A percentile compares a stretch with the other conserved stretches of the same genome.
phyloP scores from a whole-genome alignment of 2,888 invertebrate species.

The Acronicta psi region DNA sequence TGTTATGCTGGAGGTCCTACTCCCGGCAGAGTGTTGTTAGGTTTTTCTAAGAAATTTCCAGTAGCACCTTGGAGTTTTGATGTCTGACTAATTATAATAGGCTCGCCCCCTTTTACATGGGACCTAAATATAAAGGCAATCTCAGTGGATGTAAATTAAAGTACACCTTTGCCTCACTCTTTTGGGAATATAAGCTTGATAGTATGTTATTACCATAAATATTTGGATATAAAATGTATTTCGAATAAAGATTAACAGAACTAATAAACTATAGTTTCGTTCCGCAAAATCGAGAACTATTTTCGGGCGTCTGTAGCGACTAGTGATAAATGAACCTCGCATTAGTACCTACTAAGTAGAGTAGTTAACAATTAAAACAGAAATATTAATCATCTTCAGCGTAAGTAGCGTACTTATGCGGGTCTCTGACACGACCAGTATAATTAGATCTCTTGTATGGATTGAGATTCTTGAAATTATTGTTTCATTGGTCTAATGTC shows the following conservation, averaged over 20 bases:
- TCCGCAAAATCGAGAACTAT: slow-evolving; percentile 21
- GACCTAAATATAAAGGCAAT: no score
- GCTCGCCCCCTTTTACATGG: no score
- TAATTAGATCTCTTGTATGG: background rate
- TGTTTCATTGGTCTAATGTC: no score
- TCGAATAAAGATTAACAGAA: background rate
- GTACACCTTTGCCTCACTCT: no score
- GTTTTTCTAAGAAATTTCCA: no score
- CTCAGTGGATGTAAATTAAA: background rate
- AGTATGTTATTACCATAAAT: no score
- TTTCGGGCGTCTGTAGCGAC: background rate
- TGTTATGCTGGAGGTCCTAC: no score
- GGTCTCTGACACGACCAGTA: background rate
- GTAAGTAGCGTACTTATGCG: slow-evolving; percentile 7
- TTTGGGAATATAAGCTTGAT: no score
- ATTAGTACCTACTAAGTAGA: slow-evolving; percentile 21
- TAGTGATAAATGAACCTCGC: slow-evolving; percentile 24
- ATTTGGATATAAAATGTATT: no score
- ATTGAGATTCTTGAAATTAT: background rate
- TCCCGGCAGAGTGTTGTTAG: no score
- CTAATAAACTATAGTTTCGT: slow-evolving; percentile 1
- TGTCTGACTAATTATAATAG: no score
- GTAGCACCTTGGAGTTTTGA: no score
- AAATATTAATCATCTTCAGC: slow-evolving; percentile 29
- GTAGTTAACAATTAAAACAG: slow-evolving; percentile 36